Evolutionary conservation across 2,888 invertebrate species (phyloP).

Genomic region (Odontomyia ornata): DNA sequence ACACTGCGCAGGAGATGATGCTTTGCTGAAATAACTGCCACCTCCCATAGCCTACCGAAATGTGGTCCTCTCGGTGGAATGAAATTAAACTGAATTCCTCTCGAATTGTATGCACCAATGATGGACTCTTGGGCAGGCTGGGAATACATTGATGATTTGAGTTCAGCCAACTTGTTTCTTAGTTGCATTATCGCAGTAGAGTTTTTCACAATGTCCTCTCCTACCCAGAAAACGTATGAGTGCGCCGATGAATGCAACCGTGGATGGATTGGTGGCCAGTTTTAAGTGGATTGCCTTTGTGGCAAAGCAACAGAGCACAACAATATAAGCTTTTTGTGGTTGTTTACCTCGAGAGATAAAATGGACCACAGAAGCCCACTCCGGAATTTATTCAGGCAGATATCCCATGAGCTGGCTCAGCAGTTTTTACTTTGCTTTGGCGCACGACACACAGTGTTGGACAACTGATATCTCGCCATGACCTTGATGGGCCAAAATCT

Average conservation of each 20-base stretch:
- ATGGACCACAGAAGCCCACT: too few relatives aligned
- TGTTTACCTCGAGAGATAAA: too few relatives aligned
- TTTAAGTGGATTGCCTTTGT: not conserved
- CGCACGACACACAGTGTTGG: not conserved
- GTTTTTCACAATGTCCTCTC: too few relatives aligned
- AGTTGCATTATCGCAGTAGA: not conserved
- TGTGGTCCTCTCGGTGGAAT: too few relatives aligned
- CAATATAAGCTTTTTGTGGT: too few relatives aligned
- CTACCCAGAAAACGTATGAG: not conserved
- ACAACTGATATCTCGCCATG: not conserved
- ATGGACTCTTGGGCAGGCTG: not conserved
- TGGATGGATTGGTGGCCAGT: not conserved
- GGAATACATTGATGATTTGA: not conserved
- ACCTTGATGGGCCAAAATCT: not conserved
- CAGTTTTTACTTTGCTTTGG: not conserved
- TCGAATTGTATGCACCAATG: not conserved
- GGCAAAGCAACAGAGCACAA: too few relatives aligned
- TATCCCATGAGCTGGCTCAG: too few relatives aligned
- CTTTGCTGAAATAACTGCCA: too few relatives aligned
- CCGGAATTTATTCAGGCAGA: too few relatives aligned
- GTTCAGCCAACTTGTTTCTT: not conserved
- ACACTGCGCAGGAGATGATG: too few relatives aligned
- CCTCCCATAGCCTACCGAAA: too few relatives aligned
- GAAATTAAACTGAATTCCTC: too few relatives aligned
- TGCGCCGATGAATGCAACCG: not conserved